These are phyloP conservation scores for Aldabrachelys gigantea DNA, from an alignment of 2,113 vertebrate genomes.

Conservation along the genomic window DNA sequence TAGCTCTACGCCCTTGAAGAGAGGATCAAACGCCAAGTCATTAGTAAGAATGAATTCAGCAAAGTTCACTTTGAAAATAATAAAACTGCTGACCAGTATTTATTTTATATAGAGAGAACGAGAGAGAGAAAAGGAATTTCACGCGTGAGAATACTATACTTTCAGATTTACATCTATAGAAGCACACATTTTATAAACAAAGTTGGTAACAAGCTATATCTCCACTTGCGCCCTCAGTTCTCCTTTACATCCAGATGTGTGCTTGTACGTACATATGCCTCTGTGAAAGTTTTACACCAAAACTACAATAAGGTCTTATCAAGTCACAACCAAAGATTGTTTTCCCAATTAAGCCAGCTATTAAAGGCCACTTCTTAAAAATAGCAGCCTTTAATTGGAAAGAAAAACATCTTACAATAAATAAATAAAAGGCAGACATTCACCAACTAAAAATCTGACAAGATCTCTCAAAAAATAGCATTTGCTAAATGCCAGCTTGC, in stretches of 20 bases:
- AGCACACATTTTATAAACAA: slow-evolving; percentile 11
- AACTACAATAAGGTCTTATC: slow-evolving; percentile 42
- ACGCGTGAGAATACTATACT: slow-evolving; percentile 37
- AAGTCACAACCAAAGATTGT: slow-evolving; percentile 66
- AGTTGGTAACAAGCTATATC: neutral
- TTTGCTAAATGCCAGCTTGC: slow-evolving; percentile 71
- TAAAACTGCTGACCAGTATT: slow-evolving; percentile 42
- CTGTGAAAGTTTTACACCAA: slow-evolving; percentile 27
- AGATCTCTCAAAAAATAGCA: slow-evolving; percentile 52
- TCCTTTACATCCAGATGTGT: slow-evolving; percentile 9
- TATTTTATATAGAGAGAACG: neutral
- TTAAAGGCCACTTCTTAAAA: slow-evolving; percentile 61
- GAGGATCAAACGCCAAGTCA: slow-evolving; percentile 35
- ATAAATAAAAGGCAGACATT: slow-evolving; percentile 66
- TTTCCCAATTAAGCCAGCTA: slow-evolving; percentile 74
- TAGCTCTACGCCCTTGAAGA: slow-evolving; percentile 7
- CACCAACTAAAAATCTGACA: slow-evolving; percentile 79
- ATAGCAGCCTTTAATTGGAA: slow-evolving; percentile 69
- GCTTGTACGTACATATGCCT: rapidly evolving
- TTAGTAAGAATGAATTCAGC: slow-evolving; percentile 27
- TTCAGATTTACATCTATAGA: neutral
- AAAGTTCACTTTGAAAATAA: slow-evolving; percentile 45
- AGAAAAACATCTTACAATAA: slow-evolving; percentile 66
- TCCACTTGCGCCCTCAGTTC: slow-evolving; percentile 17
- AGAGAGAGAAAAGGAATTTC: slow-evolving; percentile 8